Evolutionary conservation across 2,888 invertebrate genomes (phyloP), one percentile per base, ranked within the genome.

Genomic region (Buathra laborator): DNA sequence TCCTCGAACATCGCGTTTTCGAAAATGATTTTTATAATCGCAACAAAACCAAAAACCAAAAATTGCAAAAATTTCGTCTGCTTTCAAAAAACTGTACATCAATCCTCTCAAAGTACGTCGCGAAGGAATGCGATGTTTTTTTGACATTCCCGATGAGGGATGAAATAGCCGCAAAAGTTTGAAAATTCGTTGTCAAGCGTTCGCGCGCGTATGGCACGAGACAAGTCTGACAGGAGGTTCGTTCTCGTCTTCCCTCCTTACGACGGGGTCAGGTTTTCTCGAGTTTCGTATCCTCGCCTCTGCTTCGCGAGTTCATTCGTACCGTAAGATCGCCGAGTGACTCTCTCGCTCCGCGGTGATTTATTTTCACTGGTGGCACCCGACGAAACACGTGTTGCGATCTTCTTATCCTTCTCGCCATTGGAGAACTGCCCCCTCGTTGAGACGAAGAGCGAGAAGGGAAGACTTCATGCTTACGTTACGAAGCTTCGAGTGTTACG

Each of bases 321-420:
- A 3, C 53, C 66, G 68, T 56, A 75, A 78, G 32, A 74, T 80
- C 66, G 78, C 24, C 66, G 64, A 43, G 29, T 6, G 24, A 14
- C 29, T 14, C 48, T 48, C 48, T 48, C 80, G 70, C 70, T 70
- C 67, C 81, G 83, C 80, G 77, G 88, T 90, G 89, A 91, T 91
- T 91, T 92, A 91, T 91, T 91, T 91, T 91, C 90, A 88, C 89
- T 91, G 81, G 75, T 59, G 88, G 88, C 88, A 90, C 87, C 68
- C 89, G 84, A 80, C 89, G 87, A 89, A 90, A 91, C 91, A 92
- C 92, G 90, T 91, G 92, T 92, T 90, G 88, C 86, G 77, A 88
- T 85, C 88, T 85, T 78, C 81, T 87, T 88, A 88, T 70, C 59
- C 53, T 70, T 59, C 43, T 67, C 12, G 14, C 62, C 53, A 62